A percentile compares a stretch with the other conserved stretches of the same genome.
These are phyloP conservation scores for Resseliella maxima DNA, from an alignment of 2,888 invertebrate species.

Conservation along the genomic window DNA sequence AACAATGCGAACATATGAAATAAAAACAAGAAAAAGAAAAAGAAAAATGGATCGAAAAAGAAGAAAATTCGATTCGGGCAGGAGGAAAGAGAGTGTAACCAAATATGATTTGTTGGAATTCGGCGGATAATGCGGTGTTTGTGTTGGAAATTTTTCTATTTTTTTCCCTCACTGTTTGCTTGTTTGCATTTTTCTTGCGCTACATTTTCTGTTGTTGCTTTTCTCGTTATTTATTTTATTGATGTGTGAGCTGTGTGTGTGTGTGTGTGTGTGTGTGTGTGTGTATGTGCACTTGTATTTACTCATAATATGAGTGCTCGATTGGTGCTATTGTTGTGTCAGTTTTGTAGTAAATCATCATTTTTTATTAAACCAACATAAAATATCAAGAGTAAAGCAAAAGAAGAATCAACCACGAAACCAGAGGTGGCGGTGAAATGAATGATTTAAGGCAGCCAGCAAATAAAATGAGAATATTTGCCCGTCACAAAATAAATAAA, in stretches of 20 bases:
- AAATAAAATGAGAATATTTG: conserved; percentile 42
- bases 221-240: not conserved
- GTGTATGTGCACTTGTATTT: too few species aligned
- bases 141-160: not conserved
- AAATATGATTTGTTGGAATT: conserved; percentile 23
- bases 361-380: conserved; percentile 45
- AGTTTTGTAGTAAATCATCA: conserved; percentile 53
- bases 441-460: not conserved
- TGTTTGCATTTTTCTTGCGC: not conserved
- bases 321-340: conserved; percentile 45
- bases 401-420: not conserved
- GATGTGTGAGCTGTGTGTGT: too few species aligned
- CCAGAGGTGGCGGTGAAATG: not conserved
- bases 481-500: conserved; percentile 50
- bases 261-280: too few species aligned
- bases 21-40: not conserved
- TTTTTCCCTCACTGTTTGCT: not conserved
- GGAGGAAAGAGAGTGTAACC: not conserved
- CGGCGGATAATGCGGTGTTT: not conserved
- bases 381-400: not conserved
- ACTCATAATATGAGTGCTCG: conserved; percentile 19
- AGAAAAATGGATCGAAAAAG: not conserved
- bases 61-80: too few species aligned
- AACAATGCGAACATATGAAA: not conserved
- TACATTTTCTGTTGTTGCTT: too few species aligned